phyloP scores from a whole-genome alignment of 2,113 vertebrate species.

The Probosciger aterrimus region DNA sequence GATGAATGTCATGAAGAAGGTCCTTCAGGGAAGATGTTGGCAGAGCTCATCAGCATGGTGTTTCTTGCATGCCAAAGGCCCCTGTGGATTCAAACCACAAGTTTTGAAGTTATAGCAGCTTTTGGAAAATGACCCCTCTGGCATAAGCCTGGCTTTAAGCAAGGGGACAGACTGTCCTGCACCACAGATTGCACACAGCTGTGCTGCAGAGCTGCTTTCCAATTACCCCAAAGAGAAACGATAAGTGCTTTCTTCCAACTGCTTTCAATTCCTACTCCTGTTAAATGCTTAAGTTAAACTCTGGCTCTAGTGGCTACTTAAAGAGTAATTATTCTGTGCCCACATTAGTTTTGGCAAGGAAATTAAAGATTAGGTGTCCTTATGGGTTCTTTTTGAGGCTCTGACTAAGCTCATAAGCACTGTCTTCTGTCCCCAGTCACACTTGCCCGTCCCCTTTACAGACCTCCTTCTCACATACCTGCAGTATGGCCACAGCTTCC shows the following conservation, averaged over 20 bases:
- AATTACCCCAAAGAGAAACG: background rate
- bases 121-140: background rate
- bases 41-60: background rate
- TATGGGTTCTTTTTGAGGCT: background rate
- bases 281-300: background rate
- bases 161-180: background rate
- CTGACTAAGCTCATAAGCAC: background rate
- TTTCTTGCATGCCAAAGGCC: background rate
- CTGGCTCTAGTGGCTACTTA: background rate
- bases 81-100: background rate
- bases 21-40: background rate
- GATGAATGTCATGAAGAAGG: background rate
- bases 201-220: background rate
- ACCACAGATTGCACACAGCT: rapidly evolving
- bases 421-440: background rate
- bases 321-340: background rate
- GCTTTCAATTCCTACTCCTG: background rate
- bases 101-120: background rate
- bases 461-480: background rate
- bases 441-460: background rate
- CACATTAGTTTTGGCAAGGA: background rate
- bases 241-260: background rate
- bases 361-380: background rate
- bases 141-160: background rate
- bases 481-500: background rate